A percentile compares a stretch with the other conserved stretches of the same genome.
These are phyloP conservation scores for Tethya wilhelma DNA, from an alignment of 37 sponge, comb jelly and placozoan genomes.

Conservation along the genomic window DNA sequence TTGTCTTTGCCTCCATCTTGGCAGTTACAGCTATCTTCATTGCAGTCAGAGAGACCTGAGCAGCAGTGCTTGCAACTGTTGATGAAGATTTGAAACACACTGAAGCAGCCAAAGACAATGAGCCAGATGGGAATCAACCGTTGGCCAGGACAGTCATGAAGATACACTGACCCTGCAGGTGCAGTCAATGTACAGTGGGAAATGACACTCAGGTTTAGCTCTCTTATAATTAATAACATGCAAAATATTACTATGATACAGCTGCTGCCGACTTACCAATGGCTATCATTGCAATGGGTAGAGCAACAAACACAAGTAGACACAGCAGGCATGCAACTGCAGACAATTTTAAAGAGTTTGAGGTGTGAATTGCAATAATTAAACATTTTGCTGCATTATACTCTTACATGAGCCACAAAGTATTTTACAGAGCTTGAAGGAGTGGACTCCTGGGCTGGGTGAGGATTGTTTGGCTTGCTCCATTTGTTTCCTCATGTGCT, in stretches of 20 bases:
- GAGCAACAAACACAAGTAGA: slow-evolving; percentile 36
- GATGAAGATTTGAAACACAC: slow-evolving; percentile 42
- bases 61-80: slow-evolving; percentile 25
- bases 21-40: neutral
- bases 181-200: no score
- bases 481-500: slow-evolving; percentile 19
- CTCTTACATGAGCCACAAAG: slow-evolving; percentile 50
- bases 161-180: slow-evolving; percentile 52
- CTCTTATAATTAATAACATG: no score
- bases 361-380: no score
- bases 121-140: slow-evolving; percentile 59
- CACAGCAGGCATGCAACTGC: slow-evolving; percentile 54
- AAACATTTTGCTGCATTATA: no score
- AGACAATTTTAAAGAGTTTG: no score
- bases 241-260: no score
- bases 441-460: slow-evolving; percentile 15
- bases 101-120: slow-evolving; percentile 62
- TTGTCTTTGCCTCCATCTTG: no score
- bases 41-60: no score
- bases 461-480: slow-evolving; percentile 26
- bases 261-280: slow-evolving; percentile 70
- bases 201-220: no score
- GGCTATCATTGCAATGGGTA: slow-evolving; percentile 58
- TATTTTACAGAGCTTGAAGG: slow-evolving; percentile 30
- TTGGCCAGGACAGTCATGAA: slow-evolving; percentile 28